Conservation (phyloP, 37 sponge, comb jelly and placozoan genomes). For the Ephydatia muelleri region DNA sequence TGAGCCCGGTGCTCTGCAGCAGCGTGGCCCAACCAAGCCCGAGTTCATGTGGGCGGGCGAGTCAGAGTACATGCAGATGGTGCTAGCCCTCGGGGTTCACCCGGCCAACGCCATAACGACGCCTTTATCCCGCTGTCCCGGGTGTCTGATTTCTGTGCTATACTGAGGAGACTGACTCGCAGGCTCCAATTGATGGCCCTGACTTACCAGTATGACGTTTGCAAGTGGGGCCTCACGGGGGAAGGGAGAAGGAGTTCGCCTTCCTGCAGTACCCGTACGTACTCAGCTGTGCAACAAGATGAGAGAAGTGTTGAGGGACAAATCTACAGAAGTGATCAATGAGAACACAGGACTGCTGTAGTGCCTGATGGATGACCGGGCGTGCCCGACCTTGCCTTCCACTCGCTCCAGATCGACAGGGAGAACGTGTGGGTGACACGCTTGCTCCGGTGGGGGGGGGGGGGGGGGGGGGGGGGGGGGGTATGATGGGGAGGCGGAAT, state of each 20-base stretch:
- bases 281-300: conserved; percentile 82
- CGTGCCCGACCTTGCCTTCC: conserved; percentile 64
- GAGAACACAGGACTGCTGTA: conserved; percentile 77
- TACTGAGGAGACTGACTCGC: conserved; percentile 83
- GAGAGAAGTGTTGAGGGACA: conserved; percentile 81
- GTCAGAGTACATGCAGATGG: conserved; percentile 34
- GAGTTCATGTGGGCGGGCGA: conserved; percentile 20
- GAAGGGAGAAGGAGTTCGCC: conserved; percentile 41
- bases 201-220: conserved; percentile 43
- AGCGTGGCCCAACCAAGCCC: conserved; percentile 29
- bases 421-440: conserved; percentile 81
- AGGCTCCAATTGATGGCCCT: conserved; percentile 47
- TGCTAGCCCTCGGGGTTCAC: conserved; percentile 47
- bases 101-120: conserved; percentile 56
- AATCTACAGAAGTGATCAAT: conserved; percentile 61
- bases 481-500: too few species aligned
- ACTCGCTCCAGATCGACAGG: conserved; percentile 72
- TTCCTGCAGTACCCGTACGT: conserved; percentile 86
- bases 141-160: conserved; percentile 63
- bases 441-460: conserved; percentile 73
- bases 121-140: too few species aligned
- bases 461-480: neutral
- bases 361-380: conserved; percentile 67
- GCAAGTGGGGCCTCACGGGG: neutral
- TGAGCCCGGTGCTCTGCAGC: conserved; percentile 11